Conservation (phyloP, 2,113 vertebrate species). For the Lophura nycthemera region DNA sequence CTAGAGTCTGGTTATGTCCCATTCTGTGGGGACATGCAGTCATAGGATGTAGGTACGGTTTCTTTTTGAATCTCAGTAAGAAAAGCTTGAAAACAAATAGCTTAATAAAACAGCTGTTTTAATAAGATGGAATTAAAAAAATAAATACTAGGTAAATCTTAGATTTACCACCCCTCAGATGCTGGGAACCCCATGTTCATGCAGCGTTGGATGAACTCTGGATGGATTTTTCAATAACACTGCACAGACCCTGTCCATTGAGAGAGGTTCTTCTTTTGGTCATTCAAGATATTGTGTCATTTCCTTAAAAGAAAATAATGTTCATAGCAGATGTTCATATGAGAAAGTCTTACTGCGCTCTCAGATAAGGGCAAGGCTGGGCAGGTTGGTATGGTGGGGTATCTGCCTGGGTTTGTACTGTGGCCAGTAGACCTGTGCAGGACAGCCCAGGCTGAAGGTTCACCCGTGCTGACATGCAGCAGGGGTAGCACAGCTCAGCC, state of each 20-base stretch:
- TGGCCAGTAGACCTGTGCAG: too few species aligned
- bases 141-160: background rate
- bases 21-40: background rate
- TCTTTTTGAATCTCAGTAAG: background rate
- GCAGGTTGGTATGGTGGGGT: background rate
- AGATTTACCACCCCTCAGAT: accelerated
- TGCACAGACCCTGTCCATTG: background rate
- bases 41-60: accelerated
- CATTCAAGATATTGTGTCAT: accelerated
- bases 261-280: background rate
- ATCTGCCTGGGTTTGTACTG: background rate
- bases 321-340: background rate
- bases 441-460: background rate
- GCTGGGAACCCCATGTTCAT: accelerated
- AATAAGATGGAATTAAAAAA: background rate
- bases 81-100: background rate
- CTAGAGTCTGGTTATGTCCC: background rate
- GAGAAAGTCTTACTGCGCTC: background rate
- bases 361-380: accelerated
- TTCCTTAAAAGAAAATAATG: background rate
- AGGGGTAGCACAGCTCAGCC: background rate
- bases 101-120: background rate
- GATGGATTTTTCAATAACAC: accelerated
- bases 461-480: background rate
- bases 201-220: too few species aligned